Conservation (phyloP, 1,140 invertebrate genomes). For the Atopsyche davidsoni region DNA sequence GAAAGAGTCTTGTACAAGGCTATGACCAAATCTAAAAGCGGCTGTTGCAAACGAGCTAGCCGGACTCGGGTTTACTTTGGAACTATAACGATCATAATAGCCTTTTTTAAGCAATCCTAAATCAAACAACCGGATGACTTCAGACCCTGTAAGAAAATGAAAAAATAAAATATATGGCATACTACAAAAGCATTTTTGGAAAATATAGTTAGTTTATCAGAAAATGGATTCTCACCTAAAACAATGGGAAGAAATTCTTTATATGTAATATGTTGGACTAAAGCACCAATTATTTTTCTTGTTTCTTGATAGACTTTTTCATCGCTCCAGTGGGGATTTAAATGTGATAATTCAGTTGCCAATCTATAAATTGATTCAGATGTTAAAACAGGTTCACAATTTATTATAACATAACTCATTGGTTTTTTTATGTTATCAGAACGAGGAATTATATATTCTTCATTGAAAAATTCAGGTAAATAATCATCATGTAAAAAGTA, state of each 20-base stretch:
- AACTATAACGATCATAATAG: conserved; percentile 69
- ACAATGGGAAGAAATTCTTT: conserved; percentile 83
- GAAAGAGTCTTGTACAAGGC: conserved; percentile 76
- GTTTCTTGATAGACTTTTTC: conserved; percentile 85
- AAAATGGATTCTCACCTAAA: conserved; percentile 50
- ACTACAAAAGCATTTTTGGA: conserved; percentile 4
- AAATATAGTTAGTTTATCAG: background rate
- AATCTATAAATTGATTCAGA: conserved; percentile 48
- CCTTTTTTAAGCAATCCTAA: conserved; percentile 57
- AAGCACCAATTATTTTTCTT: conserved; percentile 71
- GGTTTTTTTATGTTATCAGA: conserved; percentile 7
- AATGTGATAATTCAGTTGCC: conserved; percentile 62
- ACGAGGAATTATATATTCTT: conserved; percentile 14
- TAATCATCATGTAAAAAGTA: conserved; percentile 2
- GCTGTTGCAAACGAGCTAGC: conserved; percentile 91
- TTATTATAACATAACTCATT: conserved; percentile 3
- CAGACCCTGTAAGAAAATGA: conserved; percentile 44
- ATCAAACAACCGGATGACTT: conserved; percentile 67
- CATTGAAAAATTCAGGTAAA: conserved; percentile 6
- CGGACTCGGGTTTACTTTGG: conserved; percentile 75
- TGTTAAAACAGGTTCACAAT: conserved; percentile 3
- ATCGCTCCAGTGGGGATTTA: conserved; percentile 85
- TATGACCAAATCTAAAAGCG: conserved; percentile 94
- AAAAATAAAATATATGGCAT: conserved; percentile 10
- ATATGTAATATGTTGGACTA: conserved; percentile 84